A percentile compares a stretch with the other conserved stretches of the same genome.
Evolutionary conservation across 1,140 invertebrate genomes (phyloP).

Genomic region (Drosophila dunni): DNA sequence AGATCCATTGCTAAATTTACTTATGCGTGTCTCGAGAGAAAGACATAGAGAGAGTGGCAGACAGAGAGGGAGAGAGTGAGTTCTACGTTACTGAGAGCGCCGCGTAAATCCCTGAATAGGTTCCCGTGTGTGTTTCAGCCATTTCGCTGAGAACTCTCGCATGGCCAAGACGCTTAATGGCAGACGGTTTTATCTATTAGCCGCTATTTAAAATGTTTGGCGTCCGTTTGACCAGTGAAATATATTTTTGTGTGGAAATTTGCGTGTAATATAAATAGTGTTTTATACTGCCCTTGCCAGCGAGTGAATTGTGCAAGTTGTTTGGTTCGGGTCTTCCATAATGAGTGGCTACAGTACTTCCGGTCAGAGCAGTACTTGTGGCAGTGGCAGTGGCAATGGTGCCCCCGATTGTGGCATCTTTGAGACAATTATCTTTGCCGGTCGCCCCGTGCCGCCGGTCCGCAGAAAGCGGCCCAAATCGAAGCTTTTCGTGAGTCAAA

Average conservation of each 20-base stretch:
- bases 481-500: constrained; percentile 73
- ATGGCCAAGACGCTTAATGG: constrained; percentile 32
- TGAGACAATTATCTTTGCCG: constrained; percentile 64
- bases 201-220: constrained; percentile 57
- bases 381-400: constrained; percentile 31
- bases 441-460: constrained; percentile 71
- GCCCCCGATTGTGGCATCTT: constrained; percentile 59
- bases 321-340: constrained; percentile 8
- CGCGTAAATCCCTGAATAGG: not conserved
- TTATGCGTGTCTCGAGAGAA: constrained; percentile 30
- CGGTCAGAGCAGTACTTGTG: constrained; percentile 65
- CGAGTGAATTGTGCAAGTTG: constrained; percentile 59
- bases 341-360: constrained; percentile 75
- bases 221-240: constrained; percentile 70
- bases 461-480: constrained; percentile 79
- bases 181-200: constrained; percentile 27
- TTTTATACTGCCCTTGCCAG: constrained; percentile 5
- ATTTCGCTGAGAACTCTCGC: constrained; percentile 52
- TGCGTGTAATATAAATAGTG: constrained; percentile 43
- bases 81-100: constrained; percentile 17
- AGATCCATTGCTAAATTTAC: constrained; percentile 61
- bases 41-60: constrained; percentile 8
- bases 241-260: constrained; percentile 44
- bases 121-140: constrained; percentile 26
- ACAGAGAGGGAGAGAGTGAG: not conserved